A percentile compares a stretch with the other conserved stretches of the same genome.
Conservation (phyloP, 2,113 vertebrate genomes). For the Lasiurus borealis region DNA sequence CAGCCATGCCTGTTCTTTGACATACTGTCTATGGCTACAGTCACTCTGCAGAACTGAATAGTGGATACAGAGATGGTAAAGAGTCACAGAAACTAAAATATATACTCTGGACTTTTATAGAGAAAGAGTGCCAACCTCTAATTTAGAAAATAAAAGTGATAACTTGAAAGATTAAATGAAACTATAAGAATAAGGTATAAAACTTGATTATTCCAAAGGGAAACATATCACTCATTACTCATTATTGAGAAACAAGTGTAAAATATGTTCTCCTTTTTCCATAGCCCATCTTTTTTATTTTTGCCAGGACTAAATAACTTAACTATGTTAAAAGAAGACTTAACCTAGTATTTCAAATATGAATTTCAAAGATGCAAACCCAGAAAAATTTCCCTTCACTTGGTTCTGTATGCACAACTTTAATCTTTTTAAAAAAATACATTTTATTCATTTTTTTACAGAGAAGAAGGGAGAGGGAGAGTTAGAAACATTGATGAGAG, state of each 20-base stretch:
- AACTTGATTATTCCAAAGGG: background rate
- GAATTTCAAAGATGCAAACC: background rate
- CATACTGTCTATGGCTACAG: too few relatives aligned
- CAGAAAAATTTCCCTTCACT: conserved; percentile 8
- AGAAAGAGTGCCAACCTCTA: background rate
- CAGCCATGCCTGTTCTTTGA: too few relatives aligned
- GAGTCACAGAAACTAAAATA: too few relatives aligned
- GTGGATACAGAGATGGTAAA: too few relatives aligned
- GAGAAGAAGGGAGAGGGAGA: too few relatives aligned
- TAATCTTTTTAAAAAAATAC: too few relatives aligned
- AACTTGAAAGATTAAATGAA: conserved; percentile 7
- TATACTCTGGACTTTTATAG: background rate
- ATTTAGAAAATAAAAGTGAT: conserved; percentile 25
- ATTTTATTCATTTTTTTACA: too few relatives aligned
- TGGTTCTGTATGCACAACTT: background rate
- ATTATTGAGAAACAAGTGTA: background rate
- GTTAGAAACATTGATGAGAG: too few relatives aligned
- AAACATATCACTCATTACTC: background rate
- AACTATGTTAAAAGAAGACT: background rate
- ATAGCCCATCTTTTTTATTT: background rate
- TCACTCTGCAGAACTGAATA: too few relatives aligned
- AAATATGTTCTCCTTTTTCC: background rate
- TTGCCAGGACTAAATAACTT: background rate
- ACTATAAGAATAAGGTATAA: conserved; percentile 32
- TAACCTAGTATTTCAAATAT: conserved; percentile 6